phyloP scores from a whole-genome alignment of 37 sponge, comb jelly and placozoan species.

The Halichondria panicea region DNA sequence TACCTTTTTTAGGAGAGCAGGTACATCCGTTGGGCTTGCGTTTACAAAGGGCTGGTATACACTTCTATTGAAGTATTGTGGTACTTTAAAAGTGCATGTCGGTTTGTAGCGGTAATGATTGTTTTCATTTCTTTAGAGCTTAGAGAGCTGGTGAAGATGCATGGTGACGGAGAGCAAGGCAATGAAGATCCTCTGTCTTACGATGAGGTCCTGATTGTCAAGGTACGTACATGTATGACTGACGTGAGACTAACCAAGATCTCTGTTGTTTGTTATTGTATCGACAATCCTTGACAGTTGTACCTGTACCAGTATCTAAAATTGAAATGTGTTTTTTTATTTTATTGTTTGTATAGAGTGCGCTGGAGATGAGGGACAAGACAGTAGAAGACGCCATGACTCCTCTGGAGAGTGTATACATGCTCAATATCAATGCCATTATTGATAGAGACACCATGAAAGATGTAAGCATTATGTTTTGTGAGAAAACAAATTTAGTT shows the following conservation, averaged over 20 bases:
- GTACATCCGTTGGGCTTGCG: slow-evolving; percentile 15
- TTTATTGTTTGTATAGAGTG: slow-evolving; percentile 36
- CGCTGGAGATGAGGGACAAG: slow-evolving; percentile 83
- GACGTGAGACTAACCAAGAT: too few relatives aligned
- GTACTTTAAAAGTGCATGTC: background rate
- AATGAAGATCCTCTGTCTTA: slow-evolving; percentile 80
- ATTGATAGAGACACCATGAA: slow-evolving; percentile 51
- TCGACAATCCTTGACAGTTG: too few relatives aligned
- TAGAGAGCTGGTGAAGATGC: slow-evolving; percentile 74
- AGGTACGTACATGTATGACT: slow-evolving; percentile 62
- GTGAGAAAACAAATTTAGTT: too few relatives aligned
- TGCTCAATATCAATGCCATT: slow-evolving; percentile 38
- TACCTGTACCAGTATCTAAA: background rate
- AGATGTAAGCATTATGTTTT: too few relatives aligned
- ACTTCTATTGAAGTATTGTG: background rate
- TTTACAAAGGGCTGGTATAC: background rate
- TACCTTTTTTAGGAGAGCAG: slow-evolving; percentile 85
- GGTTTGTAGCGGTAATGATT: background rate
- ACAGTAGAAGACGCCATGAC: slow-evolving; percentile 81
- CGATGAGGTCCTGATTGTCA: slow-evolving; percentile 81
- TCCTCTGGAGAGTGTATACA: slow-evolving; percentile 72
- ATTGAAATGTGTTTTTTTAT: background rate
- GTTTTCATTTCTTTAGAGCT: slow-evolving; percentile 40
- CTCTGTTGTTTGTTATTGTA: too few relatives aligned
- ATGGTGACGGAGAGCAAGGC: slow-evolving; percentile 31